Base-by-base conservation (phyloP, 2,888 invertebrate species). In the Trissoscelio sp. region DNA sequence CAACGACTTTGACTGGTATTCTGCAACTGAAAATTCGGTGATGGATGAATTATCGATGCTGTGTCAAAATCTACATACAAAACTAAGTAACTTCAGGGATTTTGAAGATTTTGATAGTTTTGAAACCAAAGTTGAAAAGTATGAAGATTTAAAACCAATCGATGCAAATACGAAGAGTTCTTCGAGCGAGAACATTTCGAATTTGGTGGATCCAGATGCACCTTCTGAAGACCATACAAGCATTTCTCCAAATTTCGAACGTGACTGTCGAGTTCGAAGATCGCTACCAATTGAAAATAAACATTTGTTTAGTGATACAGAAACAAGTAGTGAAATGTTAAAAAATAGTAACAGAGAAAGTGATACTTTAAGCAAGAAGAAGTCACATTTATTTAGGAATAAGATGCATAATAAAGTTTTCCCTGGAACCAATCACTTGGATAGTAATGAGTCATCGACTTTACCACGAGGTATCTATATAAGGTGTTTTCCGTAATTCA, bases 191-290 rank as follows among this genome's bases (percentile, higher is more conserved):
- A 92, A 93, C 77, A 80, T 93, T n/a, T 86, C 91, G 42, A 85
- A 88, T 51, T 82, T 86, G 34, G 79, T 85, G 3, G 88, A 89
- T 31, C 85, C 87, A 72, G 90, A 90, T 72, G 82, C 88, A 34
- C 2, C 14, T 18, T 14, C 51, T 6, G 60, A 28, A 44, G 69
- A 79, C 9, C 69, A 64, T 77, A 89, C 90, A 57, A 88, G 92
- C 31, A 82, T 91, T 12, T 88, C 42, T 18, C 51, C 90, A 75
- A 94, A 94, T 87, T 95, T 96, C 94, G 91, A 93, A 62, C 93
- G 95, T 83, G 93, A 94, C 57, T 95, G 95, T 11, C 94, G 94
- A 85, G 92, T 93, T 75, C 93, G 95, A 48, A 92, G 94, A 79
- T 95, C 95, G 3, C 92, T 96, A 83, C 95, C 96, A 87, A 94